These are phyloP conservation scores for Chaunax sp. DNA, from an alignment of 2,797 vertebrate species.

Conservation along the genomic window DNA sequence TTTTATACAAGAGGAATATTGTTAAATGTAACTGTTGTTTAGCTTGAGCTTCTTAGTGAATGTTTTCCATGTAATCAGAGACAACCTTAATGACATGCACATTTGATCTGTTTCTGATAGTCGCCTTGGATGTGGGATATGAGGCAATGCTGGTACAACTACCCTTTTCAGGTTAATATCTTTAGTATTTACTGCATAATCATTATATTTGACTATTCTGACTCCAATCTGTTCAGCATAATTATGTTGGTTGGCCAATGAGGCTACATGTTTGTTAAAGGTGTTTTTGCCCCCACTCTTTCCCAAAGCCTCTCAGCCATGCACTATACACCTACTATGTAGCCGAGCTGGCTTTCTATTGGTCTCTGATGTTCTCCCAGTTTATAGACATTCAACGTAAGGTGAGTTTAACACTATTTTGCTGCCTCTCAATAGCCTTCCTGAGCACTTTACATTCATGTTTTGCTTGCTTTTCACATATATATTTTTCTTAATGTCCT, in stretches of 20 bases:
- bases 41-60: neutral
- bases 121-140: constrained; percentile 80
- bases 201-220: neutral
- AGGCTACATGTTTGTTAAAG: constrained; percentile 39
- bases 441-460: neutral
- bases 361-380: constrained; percentile 98
- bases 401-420: constrained; percentile 83
- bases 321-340: constrained; percentile 93
- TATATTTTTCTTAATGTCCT: neutral
- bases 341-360: constrained; percentile 94
- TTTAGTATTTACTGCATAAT: constrained; percentile 1
- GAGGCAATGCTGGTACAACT: constrained; percentile 77
- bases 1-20: neutral
- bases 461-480: neutral
- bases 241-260: neutral
- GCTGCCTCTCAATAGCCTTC: neutral
- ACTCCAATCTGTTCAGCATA: neutral
- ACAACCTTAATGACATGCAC: neutral
- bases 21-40: neutral
- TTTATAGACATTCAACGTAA: constrained; percentile 98
- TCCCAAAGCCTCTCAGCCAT: constrained; percentile 86
- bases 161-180: constrained; percentile 76
- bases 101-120: constrained; percentile 50
- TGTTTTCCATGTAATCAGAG: neutral
- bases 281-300: constrained; percentile 47